phyloP scores from a whole-genome alignment of 2,113 vertebrate genomes.

The Eulacestoma nigropectus region DNA sequence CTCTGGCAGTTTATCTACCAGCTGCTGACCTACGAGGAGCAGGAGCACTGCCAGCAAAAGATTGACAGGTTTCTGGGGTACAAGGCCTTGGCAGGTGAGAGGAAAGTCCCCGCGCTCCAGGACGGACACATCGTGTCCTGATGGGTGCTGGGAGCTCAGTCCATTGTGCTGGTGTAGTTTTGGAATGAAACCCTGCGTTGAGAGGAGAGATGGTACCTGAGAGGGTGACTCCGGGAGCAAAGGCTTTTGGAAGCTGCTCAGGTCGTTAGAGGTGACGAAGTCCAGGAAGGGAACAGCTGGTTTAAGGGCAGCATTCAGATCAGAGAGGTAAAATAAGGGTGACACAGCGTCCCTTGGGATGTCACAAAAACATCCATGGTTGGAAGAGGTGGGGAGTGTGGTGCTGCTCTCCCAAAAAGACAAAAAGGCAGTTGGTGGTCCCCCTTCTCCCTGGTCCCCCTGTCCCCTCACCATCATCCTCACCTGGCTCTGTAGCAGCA shows the following conservation, averaged over 20 bases:
- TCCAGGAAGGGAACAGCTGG: background rate
- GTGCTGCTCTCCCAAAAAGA: background rate
- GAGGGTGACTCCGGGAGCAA: background rate
- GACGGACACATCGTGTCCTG: accelerated
- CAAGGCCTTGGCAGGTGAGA: conserved; percentile 79
- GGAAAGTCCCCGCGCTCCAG: background rate
- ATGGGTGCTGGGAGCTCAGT: background rate
- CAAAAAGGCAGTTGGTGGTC: background rate
- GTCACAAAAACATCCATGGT: accelerated
- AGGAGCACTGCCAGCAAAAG: conserved; percentile 95
- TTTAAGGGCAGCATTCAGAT: background rate
- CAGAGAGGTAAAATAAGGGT: background rate
- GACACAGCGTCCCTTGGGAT: accelerated
- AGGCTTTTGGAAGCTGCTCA: background rate
- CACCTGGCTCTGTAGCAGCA: background rate
- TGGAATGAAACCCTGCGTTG: background rate
- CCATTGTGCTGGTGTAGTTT: background rate
- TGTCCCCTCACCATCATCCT: background rate
- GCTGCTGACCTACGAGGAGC: conserved; percentile 94
- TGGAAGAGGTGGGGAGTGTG: background rate
- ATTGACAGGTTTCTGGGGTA: conserved; percentile 94
- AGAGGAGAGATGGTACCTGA: background rate
- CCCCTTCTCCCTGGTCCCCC: background rate
- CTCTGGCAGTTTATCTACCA: conserved; percentile 99
- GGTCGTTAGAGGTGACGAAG: background rate